A percentile compares a stretch with the other conserved stretches of the same genome.
Conservation (phyloP, 2,888 invertebrate species). For the Caenorhabditis virilis region DNA sequence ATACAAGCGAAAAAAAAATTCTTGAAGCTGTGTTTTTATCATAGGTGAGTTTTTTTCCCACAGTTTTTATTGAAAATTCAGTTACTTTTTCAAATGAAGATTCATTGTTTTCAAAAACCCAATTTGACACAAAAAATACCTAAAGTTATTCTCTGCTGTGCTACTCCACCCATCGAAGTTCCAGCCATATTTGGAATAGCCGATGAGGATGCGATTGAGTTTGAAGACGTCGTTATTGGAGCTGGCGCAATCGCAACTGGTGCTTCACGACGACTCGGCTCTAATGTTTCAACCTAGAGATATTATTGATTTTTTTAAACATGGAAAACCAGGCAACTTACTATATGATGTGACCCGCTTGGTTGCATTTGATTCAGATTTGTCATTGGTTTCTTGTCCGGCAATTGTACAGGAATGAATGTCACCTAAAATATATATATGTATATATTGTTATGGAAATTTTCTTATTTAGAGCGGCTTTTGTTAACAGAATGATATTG, state of each 20-base stretch:
- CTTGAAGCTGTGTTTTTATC: too few relatives aligned
- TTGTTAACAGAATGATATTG: too few relatives aligned
- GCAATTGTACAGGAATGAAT: constrained; percentile 47
- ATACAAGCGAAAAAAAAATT: too few relatives aligned
- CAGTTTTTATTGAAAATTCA: too few relatives aligned
- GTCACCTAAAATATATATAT: constrained; percentile 45
- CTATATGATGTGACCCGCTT: constrained; percentile 5
- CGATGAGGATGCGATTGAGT: constrained; percentile 5
- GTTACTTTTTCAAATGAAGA: too few relatives aligned
- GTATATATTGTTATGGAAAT: too few relatives aligned
- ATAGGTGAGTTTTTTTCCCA: too few relatives aligned
- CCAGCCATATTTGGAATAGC: constrained; percentile 10
- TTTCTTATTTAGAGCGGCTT: too few relatives aligned
- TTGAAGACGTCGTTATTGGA: constrained; percentile 3
- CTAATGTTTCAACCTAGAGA: constrained; percentile 24
- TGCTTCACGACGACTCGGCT: constrained; percentile 30
- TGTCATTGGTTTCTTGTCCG: constrained; percentile 21
- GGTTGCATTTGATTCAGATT: constrained; percentile 25
- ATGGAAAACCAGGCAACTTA: not conserved
- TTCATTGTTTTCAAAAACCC: too few relatives aligned
- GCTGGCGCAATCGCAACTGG: constrained; percentile 34
- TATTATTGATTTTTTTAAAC: not conserved
- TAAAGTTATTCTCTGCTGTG: constrained; percentile 64
- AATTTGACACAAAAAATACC: too few relatives aligned
- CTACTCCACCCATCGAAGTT: constrained; percentile 1